These are phyloP conservation scores for Calypte anna DNA, from an alignment of 2,113 vertebrate species.

Conservation along the genomic window DNA sequence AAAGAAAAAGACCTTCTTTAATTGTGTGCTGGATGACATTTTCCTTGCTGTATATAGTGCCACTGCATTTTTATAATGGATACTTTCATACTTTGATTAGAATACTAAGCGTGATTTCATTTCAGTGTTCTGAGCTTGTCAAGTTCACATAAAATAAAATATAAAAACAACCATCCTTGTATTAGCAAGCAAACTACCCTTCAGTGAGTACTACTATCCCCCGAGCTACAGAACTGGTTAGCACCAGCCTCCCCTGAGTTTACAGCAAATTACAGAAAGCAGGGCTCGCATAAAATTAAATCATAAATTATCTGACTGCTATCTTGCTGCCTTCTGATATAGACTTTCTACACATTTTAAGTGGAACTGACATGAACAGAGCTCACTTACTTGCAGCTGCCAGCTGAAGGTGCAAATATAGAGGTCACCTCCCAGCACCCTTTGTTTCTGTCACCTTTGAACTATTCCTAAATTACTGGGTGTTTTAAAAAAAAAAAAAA, in stretches of 20 bases:
- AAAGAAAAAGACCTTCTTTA: constrained; percentile 63
- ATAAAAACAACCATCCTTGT: constrained; percentile 85
- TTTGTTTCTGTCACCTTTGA: constrained; percentile 82
- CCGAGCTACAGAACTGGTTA: constrained; percentile 88
- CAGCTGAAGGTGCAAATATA: constrained; percentile 79
- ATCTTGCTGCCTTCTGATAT: constrained; percentile 91
- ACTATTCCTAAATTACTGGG: constrained; percentile 80
- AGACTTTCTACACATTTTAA: constrained; percentile 87
- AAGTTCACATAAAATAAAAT: constrained; percentile 87
- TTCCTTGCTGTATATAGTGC: constrained; percentile 64
- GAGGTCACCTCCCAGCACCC: constrained; percentile 77
- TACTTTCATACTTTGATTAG: constrained; percentile 82
- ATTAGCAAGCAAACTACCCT: constrained; percentile 89
- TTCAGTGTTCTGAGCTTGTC: constrained; percentile 82
- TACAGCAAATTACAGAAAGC: constrained; percentile 98
- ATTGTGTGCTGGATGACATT: constrained; percentile 73
- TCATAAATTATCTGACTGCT: constrained; percentile 98
- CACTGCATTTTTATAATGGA: constrained; percentile 77
- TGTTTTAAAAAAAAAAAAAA: constrained; percentile 44
- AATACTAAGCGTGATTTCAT: constrained; percentile 84
- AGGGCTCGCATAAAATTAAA: constrained; percentile 98
- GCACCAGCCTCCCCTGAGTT: constrained; percentile 88
- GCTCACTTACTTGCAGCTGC: constrained; percentile 80
- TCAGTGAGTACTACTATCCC: constrained; percentile 83
- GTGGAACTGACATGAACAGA: constrained; percentile 84